A percentile compares a stretch with the other conserved stretches of the same genome.
Conservation (phyloP, 2,888 invertebrate genomes). For the Nasonovia ribisnigri region DNA sequence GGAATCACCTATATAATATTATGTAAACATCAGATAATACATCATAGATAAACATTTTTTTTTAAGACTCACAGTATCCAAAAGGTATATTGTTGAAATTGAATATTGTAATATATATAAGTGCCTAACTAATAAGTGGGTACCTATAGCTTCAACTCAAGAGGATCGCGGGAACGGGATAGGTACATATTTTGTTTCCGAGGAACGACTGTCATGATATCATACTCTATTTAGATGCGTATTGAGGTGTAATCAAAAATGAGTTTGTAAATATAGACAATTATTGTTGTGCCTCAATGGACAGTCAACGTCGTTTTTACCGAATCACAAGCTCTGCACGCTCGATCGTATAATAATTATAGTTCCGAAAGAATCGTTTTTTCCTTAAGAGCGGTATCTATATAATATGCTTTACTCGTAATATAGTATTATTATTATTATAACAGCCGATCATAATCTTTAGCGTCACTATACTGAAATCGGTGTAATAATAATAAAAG, state of each 20-base stretch:
- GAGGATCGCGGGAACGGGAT: background rate
- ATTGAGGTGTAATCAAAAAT: conserved; percentile 21
- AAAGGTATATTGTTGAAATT: no score
- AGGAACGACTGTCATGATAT: background rate
- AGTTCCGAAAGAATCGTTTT: background rate
- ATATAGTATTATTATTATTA: background rate
- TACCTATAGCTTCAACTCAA: background rate
- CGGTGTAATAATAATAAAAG: background rate
- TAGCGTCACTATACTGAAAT: background rate
- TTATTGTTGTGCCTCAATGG: background rate
- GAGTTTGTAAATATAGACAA: background rate
- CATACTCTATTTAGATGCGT: background rate
- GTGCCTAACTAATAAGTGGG: no score
- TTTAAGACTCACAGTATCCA: no score
- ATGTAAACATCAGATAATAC: no score
- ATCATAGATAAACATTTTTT: no score
- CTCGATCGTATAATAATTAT: background rate
- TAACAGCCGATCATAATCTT: background rate
- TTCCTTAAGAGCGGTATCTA: background rate
- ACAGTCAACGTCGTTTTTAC: background rate
- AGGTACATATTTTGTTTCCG: background rate
- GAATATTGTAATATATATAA: no score
- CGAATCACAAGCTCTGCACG: background rate
- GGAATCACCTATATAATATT: no score
- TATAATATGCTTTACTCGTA: background rate